Percentiles rank a stretch among this genome's conserved stretches.
Evolutionary conservation across 2,888 invertebrate species (phyloP).

Genomic region (Steinernema hermaphroditum): DNA sequence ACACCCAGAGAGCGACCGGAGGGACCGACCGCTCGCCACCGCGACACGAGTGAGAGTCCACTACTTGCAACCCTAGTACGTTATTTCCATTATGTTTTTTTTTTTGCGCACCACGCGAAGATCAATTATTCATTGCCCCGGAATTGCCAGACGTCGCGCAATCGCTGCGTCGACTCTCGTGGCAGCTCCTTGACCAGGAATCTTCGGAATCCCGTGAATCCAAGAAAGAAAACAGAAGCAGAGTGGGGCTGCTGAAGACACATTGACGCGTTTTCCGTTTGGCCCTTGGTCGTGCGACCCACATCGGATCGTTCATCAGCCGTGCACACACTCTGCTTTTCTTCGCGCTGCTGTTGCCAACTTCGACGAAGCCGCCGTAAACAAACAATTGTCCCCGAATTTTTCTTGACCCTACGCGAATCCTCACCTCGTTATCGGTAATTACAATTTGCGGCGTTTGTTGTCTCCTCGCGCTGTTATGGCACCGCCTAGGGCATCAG

Average conservation of each 20-base stretch:
- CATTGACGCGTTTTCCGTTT: constrained; percentile 22
- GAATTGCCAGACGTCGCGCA: no score
- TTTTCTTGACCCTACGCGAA: neutral
- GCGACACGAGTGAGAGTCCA: no score
- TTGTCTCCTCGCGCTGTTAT: neutral
- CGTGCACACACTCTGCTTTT: neutral
- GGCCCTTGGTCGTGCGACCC: neutral
- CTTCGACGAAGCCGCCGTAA: neutral
- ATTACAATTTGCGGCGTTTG: constrained; percentile 17
- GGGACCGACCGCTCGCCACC: no score
- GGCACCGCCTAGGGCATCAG: neutral
- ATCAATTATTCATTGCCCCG: constrained; percentile 18
- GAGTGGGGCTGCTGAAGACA: neutral
- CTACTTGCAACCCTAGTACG: no score
- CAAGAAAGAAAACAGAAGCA: neutral
- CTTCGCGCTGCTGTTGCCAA: neutral
- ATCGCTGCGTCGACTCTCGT: neutral
- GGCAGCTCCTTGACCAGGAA: neutral
- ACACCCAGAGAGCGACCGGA: no score
- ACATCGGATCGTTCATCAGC: constrained; percentile 6
- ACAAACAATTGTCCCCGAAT: constrained; percentile 18
- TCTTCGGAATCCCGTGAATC: neutral
- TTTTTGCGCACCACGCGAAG: neutral
- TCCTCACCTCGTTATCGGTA: constrained; percentile 5
- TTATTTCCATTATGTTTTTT: no score